Conservation (phyloP, 2,888 invertebrate genomes). For the Hedychridium roseum region DNA sequence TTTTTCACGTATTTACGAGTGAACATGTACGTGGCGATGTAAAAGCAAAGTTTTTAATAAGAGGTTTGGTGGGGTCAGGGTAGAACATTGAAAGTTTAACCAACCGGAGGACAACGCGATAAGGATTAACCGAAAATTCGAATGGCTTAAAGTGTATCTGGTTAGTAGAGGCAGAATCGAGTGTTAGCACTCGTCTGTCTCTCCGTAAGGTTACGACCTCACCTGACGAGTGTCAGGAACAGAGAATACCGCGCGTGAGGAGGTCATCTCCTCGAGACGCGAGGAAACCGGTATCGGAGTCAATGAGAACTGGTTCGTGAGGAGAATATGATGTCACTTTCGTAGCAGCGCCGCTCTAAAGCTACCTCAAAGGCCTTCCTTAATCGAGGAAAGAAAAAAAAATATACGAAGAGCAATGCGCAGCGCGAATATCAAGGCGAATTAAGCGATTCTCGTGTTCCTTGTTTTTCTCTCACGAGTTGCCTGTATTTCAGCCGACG, state of each 20-base stretch:
- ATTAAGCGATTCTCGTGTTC: neutral
- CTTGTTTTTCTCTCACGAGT: too few species aligned
- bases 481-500: too few species aligned
- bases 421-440: constrained; percentile 16
- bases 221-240: constrained; percentile 12
- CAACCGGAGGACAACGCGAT: too few species aligned
- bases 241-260: constrained; percentile 12
- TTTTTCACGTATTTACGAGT: too few species aligned
- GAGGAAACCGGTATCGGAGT: constrained; percentile 44
- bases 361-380: constrained; percentile 8
- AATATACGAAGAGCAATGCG: constrained; percentile 14
- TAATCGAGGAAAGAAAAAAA: constrained; percentile 11
- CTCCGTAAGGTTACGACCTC: constrained; percentile 22
- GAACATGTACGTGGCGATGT: too few species aligned
- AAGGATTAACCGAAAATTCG: too few species aligned
- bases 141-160: too few species aligned
- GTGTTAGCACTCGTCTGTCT: too few species aligned
- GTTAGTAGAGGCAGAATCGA: too few species aligned
- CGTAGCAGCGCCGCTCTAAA: constrained; percentile 19
- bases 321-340: constrained; percentile 47
- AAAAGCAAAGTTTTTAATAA: too few species aligned
- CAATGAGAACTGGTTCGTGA: constrained; percentile 47
- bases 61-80: too few species aligned
- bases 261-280: constrained; percentile 11
- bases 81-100: too few species aligned